Conservation (phyloP, 1,140 invertebrate species). For the Sycobia sp. region DNA sequence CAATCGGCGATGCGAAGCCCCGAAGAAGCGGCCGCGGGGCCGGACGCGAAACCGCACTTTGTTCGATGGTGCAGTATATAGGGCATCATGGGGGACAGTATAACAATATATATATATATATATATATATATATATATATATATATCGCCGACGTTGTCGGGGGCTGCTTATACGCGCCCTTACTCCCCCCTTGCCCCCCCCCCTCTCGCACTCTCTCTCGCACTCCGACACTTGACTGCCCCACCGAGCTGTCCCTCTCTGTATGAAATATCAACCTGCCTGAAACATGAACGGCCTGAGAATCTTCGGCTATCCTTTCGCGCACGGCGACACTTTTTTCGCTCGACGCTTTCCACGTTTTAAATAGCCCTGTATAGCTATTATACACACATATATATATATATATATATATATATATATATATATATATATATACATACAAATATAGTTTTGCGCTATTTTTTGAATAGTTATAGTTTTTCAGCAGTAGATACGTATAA, state of each 20-base stretch:
- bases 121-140: no score
- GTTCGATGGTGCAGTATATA: no score
- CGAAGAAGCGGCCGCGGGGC: slow-evolving; percentile 44
- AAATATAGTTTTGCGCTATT: no score
- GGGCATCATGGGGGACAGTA: no score
- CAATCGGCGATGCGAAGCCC: slow-evolving; percentile 35
- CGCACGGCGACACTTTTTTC: slow-evolving; percentile 1
- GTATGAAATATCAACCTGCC: slow-evolving; percentile 64
- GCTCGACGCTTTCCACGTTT: slow-evolving; percentile 18
- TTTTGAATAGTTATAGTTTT: no score
- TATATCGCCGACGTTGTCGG: slow-evolving; percentile 45
- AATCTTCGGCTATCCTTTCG: slow-evolving; percentile 48
- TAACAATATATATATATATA: no score
- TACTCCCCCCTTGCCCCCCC: not conserved
- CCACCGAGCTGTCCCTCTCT: slow-evolving; percentile 44
- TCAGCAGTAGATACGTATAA: no score
- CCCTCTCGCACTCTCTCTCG: not conserved
- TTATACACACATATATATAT: no score
- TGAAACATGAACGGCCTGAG: slow-evolving; percentile 62
- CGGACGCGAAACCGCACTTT: slow-evolving; percentile 52
- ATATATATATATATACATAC: no score
- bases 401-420: no score
- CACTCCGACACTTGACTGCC: not conserved
- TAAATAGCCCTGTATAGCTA: no score
- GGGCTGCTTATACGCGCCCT: slow-evolving; percentile 2